phyloP scores from a whole-genome alignment of 1,140 invertebrate genomes.

The Caenorhabditis latens region DNA sequence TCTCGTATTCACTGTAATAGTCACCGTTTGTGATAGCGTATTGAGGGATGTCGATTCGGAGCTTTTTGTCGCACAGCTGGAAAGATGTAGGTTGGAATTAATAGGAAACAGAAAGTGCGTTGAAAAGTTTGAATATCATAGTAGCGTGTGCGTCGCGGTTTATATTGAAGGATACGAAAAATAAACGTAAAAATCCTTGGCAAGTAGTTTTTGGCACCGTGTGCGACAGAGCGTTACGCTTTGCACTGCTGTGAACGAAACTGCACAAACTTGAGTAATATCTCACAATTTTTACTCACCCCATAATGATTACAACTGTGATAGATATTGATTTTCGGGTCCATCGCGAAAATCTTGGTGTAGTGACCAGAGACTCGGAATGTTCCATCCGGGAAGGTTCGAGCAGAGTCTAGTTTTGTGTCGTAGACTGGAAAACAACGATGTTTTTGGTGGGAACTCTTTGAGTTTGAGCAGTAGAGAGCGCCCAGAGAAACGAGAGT shows the following conservation, averaged over 20 bases:
- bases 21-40: slow-evolving; percentile 69
- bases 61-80: slow-evolving; percentile 65
- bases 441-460: too few species aligned
- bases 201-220: too few species aligned
- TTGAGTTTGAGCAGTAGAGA: too few species aligned
- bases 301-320: slow-evolving; percentile 72
- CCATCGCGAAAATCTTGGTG: slow-evolving; percentile 73
- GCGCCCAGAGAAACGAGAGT: too few species aligned
- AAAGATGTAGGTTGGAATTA: not conserved
- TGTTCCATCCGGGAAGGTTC: slow-evolving; percentile 69
- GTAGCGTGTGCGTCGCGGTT: too few species aligned
- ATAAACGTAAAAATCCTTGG: too few species aligned
- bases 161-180: too few species aligned
- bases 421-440: slow-evolving; percentile 65
- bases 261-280: too few species aligned
- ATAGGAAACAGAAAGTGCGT: not conserved
- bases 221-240: too few species aligned
- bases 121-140: too few species aligned
- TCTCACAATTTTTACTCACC: not conserved
- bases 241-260: too few species aligned
- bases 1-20: slow-evolving; percentile 38
- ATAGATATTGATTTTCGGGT: slow-evolving; percentile 76
- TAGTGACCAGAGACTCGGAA: slow-evolving; percentile 72
- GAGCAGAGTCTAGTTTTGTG: slow-evolving; percentile 72
- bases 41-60: slow-evolving; percentile 72